Evolutionary conservation across 2,888 invertebrate species (phyloP).

Genomic region (Hirtodrosophila alboralis): DNA sequence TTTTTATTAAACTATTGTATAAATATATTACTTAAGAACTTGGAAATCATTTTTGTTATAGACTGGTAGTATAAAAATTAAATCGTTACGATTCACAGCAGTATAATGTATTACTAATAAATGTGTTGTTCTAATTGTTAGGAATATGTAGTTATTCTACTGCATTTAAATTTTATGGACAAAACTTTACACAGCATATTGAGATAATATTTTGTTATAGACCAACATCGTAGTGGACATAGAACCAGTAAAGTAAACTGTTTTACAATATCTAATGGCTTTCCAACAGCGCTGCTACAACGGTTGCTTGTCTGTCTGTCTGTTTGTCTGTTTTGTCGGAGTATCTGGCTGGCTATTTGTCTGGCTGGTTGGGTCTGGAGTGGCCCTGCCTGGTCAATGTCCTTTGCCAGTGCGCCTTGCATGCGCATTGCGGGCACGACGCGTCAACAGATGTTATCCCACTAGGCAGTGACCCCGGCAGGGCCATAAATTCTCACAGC

Average conservation of each 20-base stretch:
- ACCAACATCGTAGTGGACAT: slow-evolving; percentile 11
- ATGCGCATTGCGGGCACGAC: slow-evolving; percentile 76
- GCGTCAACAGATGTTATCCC: slow-evolving; percentile 79
- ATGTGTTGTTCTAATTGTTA: too few species aligned
- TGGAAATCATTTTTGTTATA: too few species aligned
- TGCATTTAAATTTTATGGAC: slow-evolving; percentile 16
- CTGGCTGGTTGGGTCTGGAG: slow-evolving; percentile 9
- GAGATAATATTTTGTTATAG: slow-evolving; percentile 11
- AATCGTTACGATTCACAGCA: too few species aligned
- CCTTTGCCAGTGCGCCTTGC: slow-evolving; percentile 66
- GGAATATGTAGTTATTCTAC: too few species aligned
- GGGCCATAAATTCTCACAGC: slow-evolving; percentile 80
- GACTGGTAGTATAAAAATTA: too few species aligned
- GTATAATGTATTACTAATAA: too few species aligned
- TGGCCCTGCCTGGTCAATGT: slow-evolving; percentile 66
- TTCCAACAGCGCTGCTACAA: slow-evolving; percentile 41
- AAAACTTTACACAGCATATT: slow-evolving; percentile 31
- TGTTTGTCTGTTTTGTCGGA: slow-evolving; percentile 11
- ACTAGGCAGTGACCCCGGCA: slow-evolving; percentile 71
- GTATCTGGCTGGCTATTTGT: slow-evolving; percentile 1
- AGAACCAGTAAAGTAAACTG: slow-evolving; percentile 28
- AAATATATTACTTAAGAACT: too few species aligned
- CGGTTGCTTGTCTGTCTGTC: slow-evolving; percentile 38
- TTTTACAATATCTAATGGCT: slow-evolving; percentile 62
- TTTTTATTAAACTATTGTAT: too few species aligned